phyloP scores from a whole-genome alignment of 2,888 invertebrate species.

The Alloplasta piceator region DNA sequence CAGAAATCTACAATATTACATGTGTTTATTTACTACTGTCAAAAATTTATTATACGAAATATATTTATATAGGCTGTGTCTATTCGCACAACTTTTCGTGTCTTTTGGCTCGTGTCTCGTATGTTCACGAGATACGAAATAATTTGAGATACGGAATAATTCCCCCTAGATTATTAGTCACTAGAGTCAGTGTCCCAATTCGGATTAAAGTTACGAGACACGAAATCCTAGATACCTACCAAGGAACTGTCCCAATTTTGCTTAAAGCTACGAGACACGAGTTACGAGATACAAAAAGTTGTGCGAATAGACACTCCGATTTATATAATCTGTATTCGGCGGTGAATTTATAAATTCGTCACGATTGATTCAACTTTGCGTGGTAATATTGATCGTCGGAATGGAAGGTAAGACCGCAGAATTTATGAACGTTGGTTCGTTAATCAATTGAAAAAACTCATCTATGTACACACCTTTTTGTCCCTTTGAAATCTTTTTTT shows the following conservation, averaged over 20 bases:
- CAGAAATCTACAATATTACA: constrained; percentile 30
- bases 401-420: constrained; percentile 58
- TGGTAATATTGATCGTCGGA: constrained; percentile 22
- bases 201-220: too few species aligned
- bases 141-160: too few species aligned
- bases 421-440: neutral
- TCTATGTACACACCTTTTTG: constrained; percentile 3
- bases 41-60: constrained; percentile 36
- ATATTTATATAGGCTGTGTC: neutral
- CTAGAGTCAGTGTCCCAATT: too few species aligned
- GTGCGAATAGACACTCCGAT: too few species aligned
- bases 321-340: constrained; percentile 22
- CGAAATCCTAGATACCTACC: too few species aligned
- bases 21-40: constrained; percentile 61
- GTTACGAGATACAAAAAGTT: too few species aligned
- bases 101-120: too few species aligned
- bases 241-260: too few species aligned
- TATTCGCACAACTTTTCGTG: too few species aligned
- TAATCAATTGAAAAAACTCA: neutral
- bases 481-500: neutral
- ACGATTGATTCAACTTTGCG: constrained; percentile 40
- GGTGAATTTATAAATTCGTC: constrained; percentile 27
- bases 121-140: too few species aligned
- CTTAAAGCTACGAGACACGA: too few species aligned
- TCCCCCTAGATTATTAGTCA: too few species aligned